A percentile compares a stretch with the other conserved stretches of the same genome.
Evolutionary conservation across 30 jellyfish, hydroid and myxozoan genomes (phyloP).

Genomic region (Mastigias papua): DNA sequence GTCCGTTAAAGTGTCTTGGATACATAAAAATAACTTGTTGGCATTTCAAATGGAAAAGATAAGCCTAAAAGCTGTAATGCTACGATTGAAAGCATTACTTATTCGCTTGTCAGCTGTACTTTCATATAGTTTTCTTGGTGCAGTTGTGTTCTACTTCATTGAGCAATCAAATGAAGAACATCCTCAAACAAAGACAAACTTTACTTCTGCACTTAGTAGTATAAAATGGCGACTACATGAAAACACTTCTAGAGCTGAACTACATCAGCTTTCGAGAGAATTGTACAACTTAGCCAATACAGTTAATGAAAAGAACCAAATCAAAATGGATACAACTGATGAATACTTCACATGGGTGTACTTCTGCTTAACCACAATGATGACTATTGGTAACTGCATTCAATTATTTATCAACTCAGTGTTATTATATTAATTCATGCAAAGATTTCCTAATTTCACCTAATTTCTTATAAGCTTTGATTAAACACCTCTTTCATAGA

Average conservation of each 20-base stretch:
- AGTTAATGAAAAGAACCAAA: not conserved
- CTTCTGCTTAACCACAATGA: slow-evolving; percentile 1
- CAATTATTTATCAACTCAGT: not conserved
- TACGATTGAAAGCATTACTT: not conserved
- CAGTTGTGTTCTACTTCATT: not conserved
- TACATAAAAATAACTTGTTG: not conserved
- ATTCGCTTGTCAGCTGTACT: not conserved
- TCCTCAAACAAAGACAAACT: not conserved
- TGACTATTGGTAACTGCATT: slow-evolving; percentile 6
- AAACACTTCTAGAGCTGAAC: not conserved
- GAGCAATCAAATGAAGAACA: not conserved
- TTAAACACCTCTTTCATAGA: too few species aligned
- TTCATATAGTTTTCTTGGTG: not conserved
- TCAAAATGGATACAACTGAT: not conserved
- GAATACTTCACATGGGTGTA: slow-evolving; percentile 4
- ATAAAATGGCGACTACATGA: not conserved
- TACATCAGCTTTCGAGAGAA: not conserved
- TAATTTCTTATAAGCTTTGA: too few species aligned
- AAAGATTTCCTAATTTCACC: too few species aligned
- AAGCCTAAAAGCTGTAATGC: not conserved
- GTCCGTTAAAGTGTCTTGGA: not conserved
- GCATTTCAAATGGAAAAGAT: not conserved
- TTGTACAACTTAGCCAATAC: not conserved
- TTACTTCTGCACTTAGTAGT: not conserved
- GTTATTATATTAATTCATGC: too few species aligned